Base-by-base conservation (phyloP, 1,140 invertebrate species). In the Drosophila ohnishii region DNA sequence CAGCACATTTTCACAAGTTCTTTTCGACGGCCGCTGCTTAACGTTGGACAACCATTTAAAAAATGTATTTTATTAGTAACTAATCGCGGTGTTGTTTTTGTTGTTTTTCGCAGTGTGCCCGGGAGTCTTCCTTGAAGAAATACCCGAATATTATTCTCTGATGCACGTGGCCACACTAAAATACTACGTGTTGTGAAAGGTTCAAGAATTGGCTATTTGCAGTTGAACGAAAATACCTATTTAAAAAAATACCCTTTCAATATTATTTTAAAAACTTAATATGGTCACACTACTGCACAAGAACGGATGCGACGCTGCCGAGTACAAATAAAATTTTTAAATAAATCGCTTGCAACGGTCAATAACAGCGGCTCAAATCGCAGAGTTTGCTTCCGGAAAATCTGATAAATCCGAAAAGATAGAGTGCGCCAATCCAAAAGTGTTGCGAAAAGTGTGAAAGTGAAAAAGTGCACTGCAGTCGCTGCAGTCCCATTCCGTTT, bases 311-410 rank as follows among this genome's bases (percentile, higher is more conserved):
- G 25, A 50, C 81, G 74, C 75, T 53, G 62, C 66, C 67, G 63
- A 60, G 80, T 61, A 80, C 61, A 75, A 87, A 72, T 81, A 67
- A 66, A 69, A 66, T 76, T 87, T 85, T 86, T 57, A 87, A 87
- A 75, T 51, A 75, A 75, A 22, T 47, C 75, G 70, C 74, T 60
- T 69, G 71, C 74, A 87, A 64, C 75, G 66, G 74, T 19, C 28
- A 57, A 40, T 50, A 78, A 45, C 66, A 47, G 50, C 55, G 39
- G 70, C 57, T 79, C 51, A 69, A 76, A 51, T 13, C 13, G 25
- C 58, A 64, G 56, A 66, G 64, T 64, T 63, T 48, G 22, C 30
- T 62, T n/a, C 19, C n/a, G n/a, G 11, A 3, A 55, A 22, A 77
- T 22, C 40, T 6, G 0, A 37, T 47, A 71, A 78, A 40, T 40